phyloP scores from a whole-genome alignment of 2,113 vertebrate genomes.

The Mesitornis unicolor region DNA sequence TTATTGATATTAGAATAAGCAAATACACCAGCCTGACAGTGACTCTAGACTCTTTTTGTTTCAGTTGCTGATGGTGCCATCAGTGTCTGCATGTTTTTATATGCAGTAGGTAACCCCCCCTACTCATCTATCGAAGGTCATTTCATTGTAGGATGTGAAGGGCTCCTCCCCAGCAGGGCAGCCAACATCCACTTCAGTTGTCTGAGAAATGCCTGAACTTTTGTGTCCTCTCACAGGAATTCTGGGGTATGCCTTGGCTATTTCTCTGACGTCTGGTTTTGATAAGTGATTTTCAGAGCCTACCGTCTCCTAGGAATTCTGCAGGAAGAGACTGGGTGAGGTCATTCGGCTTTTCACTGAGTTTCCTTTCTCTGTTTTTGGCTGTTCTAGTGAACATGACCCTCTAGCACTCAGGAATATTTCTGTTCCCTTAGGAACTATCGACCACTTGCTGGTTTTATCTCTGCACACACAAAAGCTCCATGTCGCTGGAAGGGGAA shows the following conservation, averaged over 20 bases:
- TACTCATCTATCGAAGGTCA: not conserved
- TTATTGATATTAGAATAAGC: slow-evolving; percentile 6
- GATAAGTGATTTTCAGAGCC: slow-evolving; percentile 71
- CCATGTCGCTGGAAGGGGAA: slow-evolving; percentile 75
- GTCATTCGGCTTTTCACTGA: slow-evolving; percentile 66
- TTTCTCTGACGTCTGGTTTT: slow-evolving; percentile 69
- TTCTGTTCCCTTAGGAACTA: slow-evolving; percentile 63
- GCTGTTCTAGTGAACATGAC: slow-evolving; percentile 33
- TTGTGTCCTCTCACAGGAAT: slow-evolving; percentile 29
- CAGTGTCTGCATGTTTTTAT: not conserved
- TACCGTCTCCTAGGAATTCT: slow-evolving; percentile 71
- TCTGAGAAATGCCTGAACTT: slow-evolving; percentile 20
- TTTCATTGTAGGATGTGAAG: not conserved
- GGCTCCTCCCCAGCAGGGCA: not conserved
- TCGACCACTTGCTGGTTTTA: slow-evolving; percentile 66
- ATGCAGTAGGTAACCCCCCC: not conserved
- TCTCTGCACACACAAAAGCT: slow-evolving; percentile 75
- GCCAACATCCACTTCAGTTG: not conserved
- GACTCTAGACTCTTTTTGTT: not conserved
- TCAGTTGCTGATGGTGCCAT: not conserved
- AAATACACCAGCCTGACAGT: not conserved
- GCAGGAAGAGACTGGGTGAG: slow-evolving; percentile 67
- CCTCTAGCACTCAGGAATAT: slow-evolving; percentile 60
- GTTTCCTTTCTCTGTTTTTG: slow-evolving; percentile 68
- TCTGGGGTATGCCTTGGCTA: slow-evolving; percentile 56